phyloP scores from a whole-genome alignment of 30 jellyfish, hydroid and myxozoan genomes.

The Chrysaora quinquecirrha region DNA sequence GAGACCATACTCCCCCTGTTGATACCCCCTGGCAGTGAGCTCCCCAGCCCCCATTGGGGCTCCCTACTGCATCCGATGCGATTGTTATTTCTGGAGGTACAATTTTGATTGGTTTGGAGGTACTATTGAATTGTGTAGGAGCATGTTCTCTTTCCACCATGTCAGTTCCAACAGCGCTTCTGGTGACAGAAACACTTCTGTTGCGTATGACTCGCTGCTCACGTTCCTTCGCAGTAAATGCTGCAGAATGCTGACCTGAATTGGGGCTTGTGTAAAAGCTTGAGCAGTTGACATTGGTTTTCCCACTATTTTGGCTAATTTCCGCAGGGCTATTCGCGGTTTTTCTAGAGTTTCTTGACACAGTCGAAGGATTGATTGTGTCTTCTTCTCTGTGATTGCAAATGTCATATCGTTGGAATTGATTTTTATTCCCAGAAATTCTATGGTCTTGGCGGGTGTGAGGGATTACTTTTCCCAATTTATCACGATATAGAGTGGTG shows the following conservation, averaged over 20 bases:
- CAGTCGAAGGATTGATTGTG: too few species aligned
- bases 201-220: too few species aligned
- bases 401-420: not conserved
- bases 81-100: too few species aligned
- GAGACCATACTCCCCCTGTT: too few species aligned
- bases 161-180: slow-evolving; percentile 7
- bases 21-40: too few species aligned
- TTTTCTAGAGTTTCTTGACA: not conserved
- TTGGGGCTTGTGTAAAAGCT: slow-evolving; percentile 60
- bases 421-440: too few species aligned
- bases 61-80: too few species aligned
- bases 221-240: slow-evolving; percentile 14
- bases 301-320: slow-evolving; percentile 41
- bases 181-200: too few species aligned
- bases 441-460: too few species aligned
- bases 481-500: not conserved
- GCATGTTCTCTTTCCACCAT: slow-evolving; percentile 27
- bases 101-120: too few species aligned
- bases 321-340: slow-evolving; percentile 3
- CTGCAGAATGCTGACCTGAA: slow-evolving; percentile 35
- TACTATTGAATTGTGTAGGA: slow-evolving; percentile 8
- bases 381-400: not conserved
- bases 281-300: slow-evolving; percentile 52
- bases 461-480: not conserved
- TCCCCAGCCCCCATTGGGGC: too few species aligned